Conservation (phyloP, 2,113 vertebrate species). For the Cebus imitator region DNA sequence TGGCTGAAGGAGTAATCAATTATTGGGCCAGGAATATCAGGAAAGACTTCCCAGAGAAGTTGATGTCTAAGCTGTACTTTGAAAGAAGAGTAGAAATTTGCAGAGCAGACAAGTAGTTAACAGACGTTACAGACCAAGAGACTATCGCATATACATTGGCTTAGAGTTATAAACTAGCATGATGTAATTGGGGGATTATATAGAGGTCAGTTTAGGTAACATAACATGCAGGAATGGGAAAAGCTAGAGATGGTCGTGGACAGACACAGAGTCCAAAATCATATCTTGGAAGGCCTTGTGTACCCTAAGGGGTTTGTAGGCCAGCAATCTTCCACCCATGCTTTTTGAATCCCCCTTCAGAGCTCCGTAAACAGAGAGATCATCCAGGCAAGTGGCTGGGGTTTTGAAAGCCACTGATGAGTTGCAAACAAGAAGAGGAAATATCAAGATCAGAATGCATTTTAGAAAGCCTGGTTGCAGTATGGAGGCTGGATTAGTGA, state of each 20-base stretch:
- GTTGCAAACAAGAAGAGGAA: neutral
- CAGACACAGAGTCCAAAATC: neutral
- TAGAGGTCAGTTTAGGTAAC: neutral
- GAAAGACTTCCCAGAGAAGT: neutral
- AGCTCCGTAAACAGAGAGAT: neutral
- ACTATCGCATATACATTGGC: neutral
- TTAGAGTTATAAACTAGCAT: neutral
- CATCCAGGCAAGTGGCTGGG: neutral
- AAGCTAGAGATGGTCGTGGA: neutral
- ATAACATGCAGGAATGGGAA: neutral
- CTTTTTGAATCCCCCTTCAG: neutral
- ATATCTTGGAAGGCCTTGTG: neutral
- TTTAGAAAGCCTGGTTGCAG: neutral
- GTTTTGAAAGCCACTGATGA: neutral
- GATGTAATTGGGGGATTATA: neutral
- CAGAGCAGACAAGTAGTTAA: neutral
- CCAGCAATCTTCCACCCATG: neutral
- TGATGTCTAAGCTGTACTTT: neutral
- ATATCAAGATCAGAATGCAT: neutral
- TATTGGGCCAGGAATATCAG: neutral
- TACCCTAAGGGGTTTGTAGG: neutral
- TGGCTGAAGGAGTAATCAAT: neutral
- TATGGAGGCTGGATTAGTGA: neutral
- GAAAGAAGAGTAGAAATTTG: slow-evolving; percentile 18
- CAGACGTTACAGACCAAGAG: neutral